A percentile compares a stretch with the other conserved stretches of the same genome.
These are phyloP conservation scores for Melinaea marsaeus DNA, from an alignment of 2,888 invertebrate species.

Conservation along the genomic window DNA sequence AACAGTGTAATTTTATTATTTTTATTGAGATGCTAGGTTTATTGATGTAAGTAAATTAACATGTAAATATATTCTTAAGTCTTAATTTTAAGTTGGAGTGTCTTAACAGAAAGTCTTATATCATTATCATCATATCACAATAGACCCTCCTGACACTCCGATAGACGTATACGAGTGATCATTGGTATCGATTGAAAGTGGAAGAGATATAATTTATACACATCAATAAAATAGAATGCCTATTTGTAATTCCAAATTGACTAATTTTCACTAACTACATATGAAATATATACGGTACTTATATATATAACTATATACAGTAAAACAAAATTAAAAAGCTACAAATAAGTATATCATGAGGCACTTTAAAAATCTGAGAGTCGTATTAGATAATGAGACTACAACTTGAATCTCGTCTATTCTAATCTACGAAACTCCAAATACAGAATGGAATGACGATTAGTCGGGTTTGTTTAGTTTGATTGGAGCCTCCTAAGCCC, in stretches of 20 bases:
- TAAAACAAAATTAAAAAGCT: slow-evolving; percentile 10
- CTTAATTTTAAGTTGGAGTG: no score
- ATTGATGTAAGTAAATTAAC: not conserved
- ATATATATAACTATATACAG: slow-evolving; percentile 8
- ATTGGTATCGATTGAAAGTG: no score
- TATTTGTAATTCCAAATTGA: no score
- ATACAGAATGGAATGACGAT: slow-evolving; percentile 73
- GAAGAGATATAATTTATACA: no score
- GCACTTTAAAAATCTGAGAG: slow-evolving; percentile 37
- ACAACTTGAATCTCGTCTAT: slow-evolving; percentile 66
- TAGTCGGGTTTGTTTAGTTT: slow-evolving; percentile 75
- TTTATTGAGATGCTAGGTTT: slow-evolving; percentile 2
- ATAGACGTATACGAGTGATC: no score
- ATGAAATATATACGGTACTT: not conserved
- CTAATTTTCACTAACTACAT: not conserved
- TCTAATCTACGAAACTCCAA: slow-evolving; percentile 68
- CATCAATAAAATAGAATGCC: no score
- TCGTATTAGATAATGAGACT: slow-evolving; percentile 69
- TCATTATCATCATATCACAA: no score
- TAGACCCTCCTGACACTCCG: no score
- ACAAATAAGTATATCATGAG: slow-evolving; percentile 22
- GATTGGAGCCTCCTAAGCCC: slow-evolving; percentile 71
- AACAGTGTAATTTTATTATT: no score
- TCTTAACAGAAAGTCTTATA: no score
- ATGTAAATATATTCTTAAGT: not conserved